Evolutionary conservation across 2,113 vertebrate species (phyloP).

Genomic region (Pseudopipra pipra): DNA sequence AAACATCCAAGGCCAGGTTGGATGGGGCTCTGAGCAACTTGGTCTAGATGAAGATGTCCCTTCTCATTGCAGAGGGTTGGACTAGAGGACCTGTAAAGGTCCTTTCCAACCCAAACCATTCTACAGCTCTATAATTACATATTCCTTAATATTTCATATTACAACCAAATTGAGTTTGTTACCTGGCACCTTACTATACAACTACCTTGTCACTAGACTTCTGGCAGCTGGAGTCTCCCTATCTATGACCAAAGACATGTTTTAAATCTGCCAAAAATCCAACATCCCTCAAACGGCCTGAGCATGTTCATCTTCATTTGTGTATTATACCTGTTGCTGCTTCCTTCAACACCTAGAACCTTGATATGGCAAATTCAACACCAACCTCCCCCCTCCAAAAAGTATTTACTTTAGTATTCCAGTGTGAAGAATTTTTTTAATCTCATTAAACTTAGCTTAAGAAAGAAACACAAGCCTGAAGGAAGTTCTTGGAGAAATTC

Average conservation of each 20-base stretch:
- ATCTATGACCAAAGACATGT: neutral
- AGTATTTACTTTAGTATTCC: slow-evolving; percentile 1
- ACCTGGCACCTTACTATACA: neutral
- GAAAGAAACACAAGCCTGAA: slow-evolving; percentile 30
- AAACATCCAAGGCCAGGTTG: neutral
- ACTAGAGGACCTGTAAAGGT: neutral
- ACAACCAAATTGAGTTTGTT: neutral
- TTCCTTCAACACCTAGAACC: neutral
- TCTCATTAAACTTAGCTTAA: neutral
- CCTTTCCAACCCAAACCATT: neutral
- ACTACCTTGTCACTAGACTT: neutral
- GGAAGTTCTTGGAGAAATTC: neutral
- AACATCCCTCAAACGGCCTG: neutral
- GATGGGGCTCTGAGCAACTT: neutral
- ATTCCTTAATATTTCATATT: neutral
- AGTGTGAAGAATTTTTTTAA: neutral
- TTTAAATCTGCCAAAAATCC: neutral
- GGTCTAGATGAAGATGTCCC: neutral
- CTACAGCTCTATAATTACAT: neutral
- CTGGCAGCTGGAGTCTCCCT: neutral
- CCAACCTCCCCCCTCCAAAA: neutral
- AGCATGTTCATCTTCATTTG: neutral
- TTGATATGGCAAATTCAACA: neutral
- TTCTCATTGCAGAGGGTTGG: neutral
- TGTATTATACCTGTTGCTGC: neutral